Percentiles rank a stretch among this genome's conserved stretches.
Evolutionary conservation across 2,113 vertebrate genomes (phyloP).

Genomic region (Esox niger): DNA sequence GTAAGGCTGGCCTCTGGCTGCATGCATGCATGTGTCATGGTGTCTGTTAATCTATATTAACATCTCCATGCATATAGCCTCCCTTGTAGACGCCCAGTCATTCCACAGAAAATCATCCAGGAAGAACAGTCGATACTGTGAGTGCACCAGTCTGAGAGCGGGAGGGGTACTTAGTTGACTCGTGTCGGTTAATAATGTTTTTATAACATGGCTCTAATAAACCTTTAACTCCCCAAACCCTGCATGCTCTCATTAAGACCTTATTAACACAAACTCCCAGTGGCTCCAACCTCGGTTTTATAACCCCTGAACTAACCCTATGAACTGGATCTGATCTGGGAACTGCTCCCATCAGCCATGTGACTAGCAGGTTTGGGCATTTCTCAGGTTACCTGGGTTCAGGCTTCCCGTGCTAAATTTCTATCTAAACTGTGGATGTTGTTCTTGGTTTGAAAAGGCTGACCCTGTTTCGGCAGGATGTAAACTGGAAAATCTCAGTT

Average conservation of each 20-base stretch:
- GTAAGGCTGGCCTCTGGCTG: conserved; percentile 41
- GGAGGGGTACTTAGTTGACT: not conserved
- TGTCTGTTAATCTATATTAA: not conserved
- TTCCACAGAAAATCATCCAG: conserved; percentile 56
- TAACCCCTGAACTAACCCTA: no score
- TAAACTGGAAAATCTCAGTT: not conserved
- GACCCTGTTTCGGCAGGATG: no score
- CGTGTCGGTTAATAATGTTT: not conserved
- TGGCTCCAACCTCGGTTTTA: no score
- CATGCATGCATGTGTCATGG: not conserved
- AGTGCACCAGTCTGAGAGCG: conserved; percentile 45
- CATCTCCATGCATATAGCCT: conserved; percentile 34
- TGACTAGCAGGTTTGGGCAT: not conserved
- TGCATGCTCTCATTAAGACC: not conserved
- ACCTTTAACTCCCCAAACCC: not conserved
- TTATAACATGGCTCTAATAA: conserved; percentile 18
- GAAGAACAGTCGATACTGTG: conserved; percentile 57
- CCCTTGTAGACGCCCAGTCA: conserved; percentile 25
- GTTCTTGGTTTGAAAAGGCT: no score
- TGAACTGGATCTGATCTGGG: no score
- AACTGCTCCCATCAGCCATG: not conserved
- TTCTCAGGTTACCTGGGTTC: not conserved
- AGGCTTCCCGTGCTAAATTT: no score
- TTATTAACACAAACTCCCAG: no score
- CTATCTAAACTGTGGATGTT: no score